Evolutionary conservation across 2,888 invertebrate genomes (phyloP), one percentile per base, ranked within the genome.

Genomic region (Euplagia quadripunctaria): DNA sequence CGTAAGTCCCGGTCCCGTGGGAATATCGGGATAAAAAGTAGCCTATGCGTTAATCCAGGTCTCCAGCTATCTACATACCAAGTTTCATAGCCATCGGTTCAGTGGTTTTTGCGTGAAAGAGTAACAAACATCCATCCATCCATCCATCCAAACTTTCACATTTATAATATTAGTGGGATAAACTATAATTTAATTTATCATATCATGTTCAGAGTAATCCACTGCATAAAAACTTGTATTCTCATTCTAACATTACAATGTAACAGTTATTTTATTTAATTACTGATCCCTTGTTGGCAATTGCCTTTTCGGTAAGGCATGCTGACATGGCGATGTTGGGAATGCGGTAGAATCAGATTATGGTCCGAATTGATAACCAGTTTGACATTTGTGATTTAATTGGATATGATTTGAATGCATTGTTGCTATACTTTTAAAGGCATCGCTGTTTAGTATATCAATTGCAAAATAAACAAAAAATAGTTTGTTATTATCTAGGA

Each of bases 321-420:
- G 77, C 64, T 78, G 78, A 80, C 78, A 77, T 76, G 65, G 67
- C 76, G 72, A 76, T 71, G 71, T 46, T 58, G 71, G 79, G 82
- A 84, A 84, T 82, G 84, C 82, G 83, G 84, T 77, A 79, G 84
- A 76, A 67, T 52, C 73, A 74, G 68, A 76, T 76, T 84, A 84
- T 82, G 80, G 85, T 52, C 70, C 51, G 76, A 72, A 71, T 75
- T 42, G 74, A 74, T 71, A 78, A 77, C 82, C 52, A 55, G 82
- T 80, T 70, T 70, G 55, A 46, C 41, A 77, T 84, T 75, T 78
- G 81, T 79, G 73, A 76, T 76, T 77, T 79, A 78, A 81, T 77
- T 81, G 63, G 75, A 42, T 76, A 67, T 61, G 64, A 58, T 67
- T 55, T 43, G 43, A 64, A 64, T 68, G 64, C 64, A 55, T 67